Percentiles rank a stretch among this genome's conserved stretches.
These are phyloP conservation scores for Temnopleurus reevesii DNA, from an alignment of 53 echinoderm and acorn worm species.

Conservation along the genomic window DNA sequence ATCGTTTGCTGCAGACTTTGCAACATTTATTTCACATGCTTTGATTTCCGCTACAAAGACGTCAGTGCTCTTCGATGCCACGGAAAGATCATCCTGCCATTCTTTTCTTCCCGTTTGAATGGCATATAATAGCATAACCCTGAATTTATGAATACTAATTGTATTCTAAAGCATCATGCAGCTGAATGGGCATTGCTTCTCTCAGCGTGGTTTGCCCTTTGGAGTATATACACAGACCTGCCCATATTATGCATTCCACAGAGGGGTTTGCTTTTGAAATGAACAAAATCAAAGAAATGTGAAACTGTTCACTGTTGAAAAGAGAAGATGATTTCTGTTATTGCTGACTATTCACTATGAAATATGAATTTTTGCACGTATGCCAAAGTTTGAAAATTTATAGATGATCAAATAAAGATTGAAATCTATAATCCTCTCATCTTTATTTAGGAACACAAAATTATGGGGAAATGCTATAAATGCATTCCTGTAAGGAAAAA, in stretches of 20 bases:
- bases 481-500: too few species aligned
- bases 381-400: too few species aligned
- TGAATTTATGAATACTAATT: conserved; percentile 26
- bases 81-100: background rate
- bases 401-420: too few species aligned
- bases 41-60: conserved; percentile 29
- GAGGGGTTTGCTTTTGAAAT: background rate
- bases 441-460: too few species aligned
- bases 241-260: background rate
- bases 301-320: background rate
- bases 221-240: background rate
- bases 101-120: background rate
- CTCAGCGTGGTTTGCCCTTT: background rate
- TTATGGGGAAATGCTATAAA: too few species aligned
- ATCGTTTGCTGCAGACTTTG: background rate
- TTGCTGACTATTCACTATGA: too few species aligned
- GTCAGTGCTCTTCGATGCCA: background rate
- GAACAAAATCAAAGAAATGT: background rate
- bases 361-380: too few species aligned
- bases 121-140: background rate
- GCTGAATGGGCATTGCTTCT: conserved; percentile 1
- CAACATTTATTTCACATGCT: background rate
- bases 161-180: background rate
- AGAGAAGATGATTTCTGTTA: too few species aligned
- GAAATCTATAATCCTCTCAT: too few species aligned